phyloP scores from a whole-genome alignment of 2,888 invertebrate species.

The Stomorhina lunata region DNA sequence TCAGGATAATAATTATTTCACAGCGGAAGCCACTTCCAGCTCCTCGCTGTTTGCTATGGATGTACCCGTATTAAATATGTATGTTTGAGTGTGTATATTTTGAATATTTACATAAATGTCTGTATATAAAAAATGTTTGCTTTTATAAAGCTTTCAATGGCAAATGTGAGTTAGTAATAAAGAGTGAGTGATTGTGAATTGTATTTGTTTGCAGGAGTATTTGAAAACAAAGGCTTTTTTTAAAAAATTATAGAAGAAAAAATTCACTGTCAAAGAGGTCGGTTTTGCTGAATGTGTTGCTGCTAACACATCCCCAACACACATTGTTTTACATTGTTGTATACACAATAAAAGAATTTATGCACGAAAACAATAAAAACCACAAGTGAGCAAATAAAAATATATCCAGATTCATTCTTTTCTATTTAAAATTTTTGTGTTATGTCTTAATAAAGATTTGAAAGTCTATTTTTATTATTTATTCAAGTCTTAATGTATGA shows the following conservation, averaged over 20 bases:
- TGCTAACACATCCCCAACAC: slow-evolving; percentile 1
- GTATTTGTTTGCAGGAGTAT: slow-evolving; percentile 1
- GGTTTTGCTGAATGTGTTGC: slow-evolving; percentile 13
- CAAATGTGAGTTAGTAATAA: slow-evolving; percentile 17
- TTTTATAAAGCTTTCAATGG: slow-evolving; percentile 42
- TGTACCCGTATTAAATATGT: not conserved
- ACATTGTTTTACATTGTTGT: not conserved
- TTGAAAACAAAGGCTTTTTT: slow-evolving; percentile 18
- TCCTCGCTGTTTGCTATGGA: not conserved
- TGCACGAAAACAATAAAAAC: slow-evolving; percentile 49
- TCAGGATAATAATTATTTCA: too few relatives aligned
- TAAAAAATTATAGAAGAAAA: slow-evolving; percentile 17
- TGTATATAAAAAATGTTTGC: slow-evolving; percentile 61
- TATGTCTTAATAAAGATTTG: slow-evolving; percentile 41
- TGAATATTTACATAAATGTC: too few relatives aligned
- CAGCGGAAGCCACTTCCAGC: too few relatives aligned
- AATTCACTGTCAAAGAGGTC: slow-evolving; percentile 20
- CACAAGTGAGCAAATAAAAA: slow-evolving; percentile 61
- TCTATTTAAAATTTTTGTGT: not conserved
- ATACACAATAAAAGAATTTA: not conserved
- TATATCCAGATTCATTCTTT: slow-evolving; percentile 1
- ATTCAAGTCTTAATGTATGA: not conserved
- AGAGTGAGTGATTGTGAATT: slow-evolving; percentile 7
- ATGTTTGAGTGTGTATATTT: not conserved
- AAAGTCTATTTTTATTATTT: slow-evolving; percentile 10